Conservation (phyloP, 1,140 invertebrate genomes). For the Scaptodrosophila lebanonensis region DNA sequence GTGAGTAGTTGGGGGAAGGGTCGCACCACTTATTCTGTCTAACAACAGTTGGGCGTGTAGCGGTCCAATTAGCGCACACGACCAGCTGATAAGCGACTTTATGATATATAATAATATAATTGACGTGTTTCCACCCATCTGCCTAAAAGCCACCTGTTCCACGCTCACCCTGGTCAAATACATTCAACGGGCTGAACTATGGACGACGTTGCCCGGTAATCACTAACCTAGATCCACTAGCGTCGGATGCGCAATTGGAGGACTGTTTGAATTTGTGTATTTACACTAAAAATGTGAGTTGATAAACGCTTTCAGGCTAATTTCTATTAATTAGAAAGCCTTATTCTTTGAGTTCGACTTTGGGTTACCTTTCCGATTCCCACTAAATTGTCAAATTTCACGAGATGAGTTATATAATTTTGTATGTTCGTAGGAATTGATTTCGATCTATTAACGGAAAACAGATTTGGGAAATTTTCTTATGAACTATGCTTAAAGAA, state of each 20-base stretch:
- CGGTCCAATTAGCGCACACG: too few species aligned
- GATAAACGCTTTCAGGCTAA: too few species aligned
- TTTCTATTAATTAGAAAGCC: too few species aligned
- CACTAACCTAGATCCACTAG: slow-evolving; percentile 39
- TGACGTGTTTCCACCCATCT: slow-evolving; percentile 1
- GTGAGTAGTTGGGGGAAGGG: slow-evolving; percentile 33
- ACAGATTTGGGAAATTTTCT: not conserved
- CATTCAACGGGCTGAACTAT: slow-evolving; percentile 48
- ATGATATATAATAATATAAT: slow-evolving; percentile 18
- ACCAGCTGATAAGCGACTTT: slow-evolving; percentile 27
- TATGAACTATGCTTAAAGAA: too few species aligned
- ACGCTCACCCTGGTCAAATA: slow-evolving; percentile 48
- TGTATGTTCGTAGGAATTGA: too few species aligned
- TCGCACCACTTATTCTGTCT: not conserved
- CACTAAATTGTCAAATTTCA: too few species aligned
- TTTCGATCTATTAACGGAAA: too few species aligned
- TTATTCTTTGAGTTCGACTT: too few species aligned
- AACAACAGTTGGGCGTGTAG: slow-evolving; percentile 17
- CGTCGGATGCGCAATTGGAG: slow-evolving; percentile 55
- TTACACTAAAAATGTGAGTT: slow-evolving; percentile 71
- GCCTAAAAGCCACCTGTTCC: slow-evolving; percentile 49
- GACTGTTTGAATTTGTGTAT: slow-evolving; percentile 71
- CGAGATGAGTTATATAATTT: too few species aligned
- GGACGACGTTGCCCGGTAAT: slow-evolving; percentile 70
- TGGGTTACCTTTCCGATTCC: too few species aligned